Evolutionary conservation across 1,140 invertebrate species (phyloP), one percentile per base, ranked within the genome.

Genomic region (Ceratosolen fusciceps): DNA sequence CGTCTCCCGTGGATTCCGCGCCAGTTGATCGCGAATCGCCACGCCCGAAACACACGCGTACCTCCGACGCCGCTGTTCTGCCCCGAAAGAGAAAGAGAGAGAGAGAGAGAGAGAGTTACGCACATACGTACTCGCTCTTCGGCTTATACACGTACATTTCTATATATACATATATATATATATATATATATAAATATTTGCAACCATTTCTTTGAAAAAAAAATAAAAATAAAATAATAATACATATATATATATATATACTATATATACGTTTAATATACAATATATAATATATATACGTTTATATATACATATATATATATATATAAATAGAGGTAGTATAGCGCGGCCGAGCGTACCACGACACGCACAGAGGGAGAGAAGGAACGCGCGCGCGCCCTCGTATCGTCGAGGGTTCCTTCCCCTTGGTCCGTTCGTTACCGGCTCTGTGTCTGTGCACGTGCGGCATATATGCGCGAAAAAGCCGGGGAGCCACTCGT

Each of bases 21-120:
- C 81, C 87, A 88, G 87, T 90, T 87, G 85, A 87, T 89, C 88
- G 89, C 87, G 88, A 87, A 85, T 86, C 88, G 89, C 89, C 89
- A 89, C 89, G 88, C 89, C 89, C 89, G 88, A 85, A 85, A 82
- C 81, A 82, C 62, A 14, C 60, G 60, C 60, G 62, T 29, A 21
- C 58, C 29, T 26, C 39, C 43, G 54, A 4, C 49, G 71, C 70
- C 29, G 24, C 31, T 26, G 14, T 39, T 39, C 54, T n/a, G 43
- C n/a, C 16, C n/a, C 81, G 78, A 73, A 75, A 77, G 58, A 56
- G 21, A 74, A 72, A 80, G 62, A 65, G 72, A 58, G 19, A 34
- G 12, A 37, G 24, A 31, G 24, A 21, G n/a, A 31, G 16, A 62
- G 47, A 10, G 31, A 21, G 12, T 14, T 39, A 43, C 12, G 12